Base-by-base conservation (phyloP, 2,113 vertebrate species). In the Callocephalon fimbriatum region DNA sequence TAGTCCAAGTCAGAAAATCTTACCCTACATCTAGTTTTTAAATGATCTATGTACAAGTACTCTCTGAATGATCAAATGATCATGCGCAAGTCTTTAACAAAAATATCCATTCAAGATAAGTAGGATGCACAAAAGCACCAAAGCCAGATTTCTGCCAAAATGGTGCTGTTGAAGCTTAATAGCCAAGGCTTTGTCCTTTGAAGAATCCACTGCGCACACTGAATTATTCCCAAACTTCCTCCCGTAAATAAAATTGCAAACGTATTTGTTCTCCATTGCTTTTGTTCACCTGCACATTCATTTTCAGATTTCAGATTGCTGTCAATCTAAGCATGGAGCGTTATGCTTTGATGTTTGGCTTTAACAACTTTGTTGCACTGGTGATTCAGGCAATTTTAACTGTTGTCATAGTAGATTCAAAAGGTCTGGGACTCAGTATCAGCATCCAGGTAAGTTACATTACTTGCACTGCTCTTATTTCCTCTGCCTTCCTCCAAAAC, bases 291-390 rank as follows among this genome's bases (percentile, higher is more conserved):
- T 50, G 48, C 45, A 31, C 15, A 1, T 70, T 81, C 62, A 14
- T 37, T 91, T 77, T 32, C 50, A 99, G 99, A 90, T 99, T 99
- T 96, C 99, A 99, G 97, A 99, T 99, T 67, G 99, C 99, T 10
- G 91, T 98, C 35, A 99, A 97, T 25, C 97, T 99, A 68, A 98
- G 98, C 25, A 98, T 99, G 97, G 99, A 99, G 48, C 98, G 99
- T 50, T 99, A 99, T 2, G 99, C 99, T 20, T 97, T 99, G 53
- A 98, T 99, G 66, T 99, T 99, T 88, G 99, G 99, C 38, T 98
- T 98, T 62, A 99, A 99, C 96, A 99, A 96, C 70, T 99, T 99
- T 17, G 35, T 98, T 27, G 99, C 99, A 3, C 92, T 99, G 94
- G 88, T 86, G 73, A 98, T 99, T 56, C 99, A 99, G 97, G 99